Evolutionary conservation across 2,888 invertebrate species (phyloP).

Genomic region (Branchipolynoe longqiensis): DNA sequence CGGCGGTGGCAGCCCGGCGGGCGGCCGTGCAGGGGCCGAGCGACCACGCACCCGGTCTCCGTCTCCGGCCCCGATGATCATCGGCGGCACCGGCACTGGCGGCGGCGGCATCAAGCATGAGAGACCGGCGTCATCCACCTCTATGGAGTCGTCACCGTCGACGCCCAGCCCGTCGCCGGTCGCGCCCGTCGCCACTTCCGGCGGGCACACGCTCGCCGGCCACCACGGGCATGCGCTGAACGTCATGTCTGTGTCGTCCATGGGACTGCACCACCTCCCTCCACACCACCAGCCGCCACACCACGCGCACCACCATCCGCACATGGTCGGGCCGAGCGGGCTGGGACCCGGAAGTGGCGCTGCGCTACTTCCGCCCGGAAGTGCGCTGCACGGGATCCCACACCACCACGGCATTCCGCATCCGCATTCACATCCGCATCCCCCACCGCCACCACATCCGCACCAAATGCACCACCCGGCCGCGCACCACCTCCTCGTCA

Average conservation of each 20-base stretch:
- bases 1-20: background rate
- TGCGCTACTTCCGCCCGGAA: background rate
- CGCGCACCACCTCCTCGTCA: background rate
- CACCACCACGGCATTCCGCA: background rate
- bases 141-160: background rate
- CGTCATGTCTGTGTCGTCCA: background rate
- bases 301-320: slow-evolving; percentile 14
- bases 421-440: slow-evolving; percentile 6
- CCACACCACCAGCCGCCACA: slow-evolving; percentile 16
- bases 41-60: too few relatives aligned
- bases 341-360: slow-evolving; percentile 2
- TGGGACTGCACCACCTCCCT: background rate
- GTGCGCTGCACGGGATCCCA: background rate
- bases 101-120: background rate
- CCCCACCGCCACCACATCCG: background rate
- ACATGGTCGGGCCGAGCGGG: background rate
- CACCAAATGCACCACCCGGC: slow-evolving; percentile 5
- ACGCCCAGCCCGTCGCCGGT: background rate
- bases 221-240: background rate
- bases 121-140: background rate
- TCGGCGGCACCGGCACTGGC: background rate
- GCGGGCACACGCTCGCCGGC: background rate
- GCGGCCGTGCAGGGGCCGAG: background rate
- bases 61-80: background rate
- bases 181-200: background rate